Evolutionary conservation across 2,113 vertebrate species (phyloP), one percentile per base, ranked within the genome.

Genomic region (sheep (Ovis aries)): DNA sequence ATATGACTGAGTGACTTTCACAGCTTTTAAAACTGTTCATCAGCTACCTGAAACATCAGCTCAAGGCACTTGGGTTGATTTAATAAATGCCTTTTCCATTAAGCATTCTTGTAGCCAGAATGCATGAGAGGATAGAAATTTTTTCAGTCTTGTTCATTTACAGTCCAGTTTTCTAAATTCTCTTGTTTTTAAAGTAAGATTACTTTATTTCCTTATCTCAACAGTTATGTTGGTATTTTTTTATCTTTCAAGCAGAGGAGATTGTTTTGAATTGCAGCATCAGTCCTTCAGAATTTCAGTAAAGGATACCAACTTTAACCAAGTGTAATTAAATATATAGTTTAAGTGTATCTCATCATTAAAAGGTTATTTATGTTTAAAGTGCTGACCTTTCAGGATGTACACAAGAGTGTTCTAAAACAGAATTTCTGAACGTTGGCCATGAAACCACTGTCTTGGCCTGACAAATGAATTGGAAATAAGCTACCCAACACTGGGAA

Each of bases 401-500:
- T 96, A 97, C 98, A 97, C 98, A 98, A 98, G 84, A 99, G 98
- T 99, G 98, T 99, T 99, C 99, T 99, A 98, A 99, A 99, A 99
- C 99, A 99, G 99, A 99, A 99, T 99, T 98, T 98, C 98, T 98
- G 98, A 99, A 98, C 96, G 33, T 94, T 99, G 99, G 99, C 99
- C 99, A 98, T 98, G 98, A 99, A 99, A 98, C 99, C 98, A 99
- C 98, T 98, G 98, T 99, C 99, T 99, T 99, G 98, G 98, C 98
- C 99, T 99, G 99, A 99, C 99, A 99, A 99, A 99, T 99, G 99
- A 99, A 99, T 99, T 99, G 99, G 99, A 99, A 99, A 99, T 99
- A 99, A 99, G 99, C 99, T 99, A 99, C 99, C 99, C 99, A 99
- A 99, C 99, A 99, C 98, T 99, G 98, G 99, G 99, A 99, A 99